Evolutionary conservation across 1,140 invertebrate species (phyloP), one percentile per base, ranked within the genome.

Genomic region (Sycobia sp.): DNA sequence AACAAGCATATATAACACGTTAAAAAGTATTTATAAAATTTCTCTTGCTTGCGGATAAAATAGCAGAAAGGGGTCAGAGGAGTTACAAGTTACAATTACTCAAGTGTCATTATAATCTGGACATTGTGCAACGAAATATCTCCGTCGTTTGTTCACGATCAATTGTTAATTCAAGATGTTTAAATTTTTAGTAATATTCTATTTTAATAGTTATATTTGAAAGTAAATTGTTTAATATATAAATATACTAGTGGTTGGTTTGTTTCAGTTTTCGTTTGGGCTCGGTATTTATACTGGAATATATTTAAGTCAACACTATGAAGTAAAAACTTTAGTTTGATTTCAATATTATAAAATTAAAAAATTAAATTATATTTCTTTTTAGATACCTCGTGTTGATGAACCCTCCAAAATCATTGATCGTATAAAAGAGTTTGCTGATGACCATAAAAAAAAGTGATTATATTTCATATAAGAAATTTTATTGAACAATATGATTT

Each of bases 281-380:
- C 73, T 88, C 68, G 91, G 92, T 29, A 77, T 93, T 23, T 94
- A 94, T 71, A 81, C 89, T 55, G 91, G 92, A 36, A 86, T 93
- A 58, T 94, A 93, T 72, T 71, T 92, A 59, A 85, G 86, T 61
- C 91, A 93, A 84, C 93, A 92, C 78, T 93, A 92, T 83, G 84
- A 92, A 83, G 91, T 92, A 85, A 78, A 69, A 62, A n/a, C 14
- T 25, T 34, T 36, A 34, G 43, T 65, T n/a, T 51, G 4, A 32
- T 23, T 53, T 50, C 5, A 50, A 57, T 53, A 10, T 38, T 46
- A 41, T 51, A 25, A 46, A 23, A 25, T 20, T 23, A 20, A 38
- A 0, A 13, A 23, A 34, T 22, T 3, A 49, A 9, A 8, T 29
- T 9, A 36, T 47, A 61, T 57, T 39, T 32, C 23, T 49, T 86